phyloP scores from a whole-genome alignment of 2,113 vertebrate species.

The Austrofundulus limnaeus region DNA sequence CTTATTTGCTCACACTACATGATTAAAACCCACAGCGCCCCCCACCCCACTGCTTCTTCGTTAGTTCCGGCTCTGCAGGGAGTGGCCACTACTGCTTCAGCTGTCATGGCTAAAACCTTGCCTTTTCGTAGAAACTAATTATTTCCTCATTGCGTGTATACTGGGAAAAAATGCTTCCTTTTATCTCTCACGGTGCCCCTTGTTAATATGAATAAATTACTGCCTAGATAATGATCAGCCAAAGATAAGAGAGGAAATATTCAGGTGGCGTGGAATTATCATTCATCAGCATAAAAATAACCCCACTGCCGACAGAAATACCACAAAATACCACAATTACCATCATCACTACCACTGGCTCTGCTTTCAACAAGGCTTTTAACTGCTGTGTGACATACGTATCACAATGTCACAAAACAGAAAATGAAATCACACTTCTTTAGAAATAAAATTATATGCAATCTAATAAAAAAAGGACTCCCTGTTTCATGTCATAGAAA shows the following conservation, averaged over 20 bases:
- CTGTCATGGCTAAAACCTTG: conserved; percentile 19
- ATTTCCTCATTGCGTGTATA: conserved; percentile 1
- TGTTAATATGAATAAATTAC: conserved; percentile 35
- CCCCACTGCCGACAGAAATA: not conserved
- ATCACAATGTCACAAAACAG: not conserved
- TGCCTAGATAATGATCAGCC: conserved; percentile 8
- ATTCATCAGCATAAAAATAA: not conserved
- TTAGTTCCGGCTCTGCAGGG: conserved; percentile 9
- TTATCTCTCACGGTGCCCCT: conserved; percentile 7
- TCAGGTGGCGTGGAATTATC: not conserved
- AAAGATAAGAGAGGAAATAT: conserved; percentile 8
- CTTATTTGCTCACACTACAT: not conserved
- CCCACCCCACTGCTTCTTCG: conserved; percentile 40
- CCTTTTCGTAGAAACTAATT: conserved; percentile 15
- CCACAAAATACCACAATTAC: not conserved
- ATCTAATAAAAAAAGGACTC: not conserved
- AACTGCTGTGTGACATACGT: conserved; percentile 1
- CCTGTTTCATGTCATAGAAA: not conserved
- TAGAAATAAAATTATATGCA: not conserved
- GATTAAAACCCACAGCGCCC: conserved; percentile 4
- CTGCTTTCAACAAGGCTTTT: not conserved
- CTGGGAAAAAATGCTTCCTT: not conserved
- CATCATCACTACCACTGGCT: not conserved
- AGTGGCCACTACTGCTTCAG: conserved; percentile 8
- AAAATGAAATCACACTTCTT: not conserved